Evolutionary conservation across 2,797 vertebrate species (phyloP).

Genomic region (Neoniphon sammara): DNA sequence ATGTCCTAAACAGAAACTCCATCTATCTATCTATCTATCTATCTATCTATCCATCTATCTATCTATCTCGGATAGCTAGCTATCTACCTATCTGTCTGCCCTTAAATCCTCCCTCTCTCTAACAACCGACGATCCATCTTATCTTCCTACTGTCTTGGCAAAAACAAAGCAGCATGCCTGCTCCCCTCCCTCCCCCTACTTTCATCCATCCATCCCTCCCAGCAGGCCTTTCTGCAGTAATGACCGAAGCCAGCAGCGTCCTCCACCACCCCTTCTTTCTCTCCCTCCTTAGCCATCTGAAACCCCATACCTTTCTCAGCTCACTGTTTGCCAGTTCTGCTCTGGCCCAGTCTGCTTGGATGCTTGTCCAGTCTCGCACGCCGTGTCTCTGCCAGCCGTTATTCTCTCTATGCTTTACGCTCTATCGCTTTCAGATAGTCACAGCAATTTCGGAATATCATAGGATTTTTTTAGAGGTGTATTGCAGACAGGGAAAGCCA

Average conservation of each 20-base stretch:
- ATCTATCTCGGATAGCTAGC: not conserved
- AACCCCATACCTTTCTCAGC: not conserved
- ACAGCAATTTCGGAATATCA: too few species aligned
- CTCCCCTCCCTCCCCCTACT: not conserved
- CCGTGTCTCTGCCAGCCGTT: not conserved
- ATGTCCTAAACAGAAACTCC: constrained; percentile 22
- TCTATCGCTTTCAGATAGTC: too few species aligned
- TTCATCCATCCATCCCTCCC: constrained; percentile 28
- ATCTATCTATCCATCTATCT: too few species aligned
- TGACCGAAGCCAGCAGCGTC: constrained; percentile 32
- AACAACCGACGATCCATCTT: not conserved
- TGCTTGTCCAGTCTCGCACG: not conserved
- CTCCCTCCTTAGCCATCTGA: constrained; percentile 8
- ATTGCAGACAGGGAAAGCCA: too few species aligned
- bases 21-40: not conserved
- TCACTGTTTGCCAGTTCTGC: not conserved
- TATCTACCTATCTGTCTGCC: not conserved
- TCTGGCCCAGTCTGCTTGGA: constrained; percentile 2
- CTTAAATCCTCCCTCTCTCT: not conserved
- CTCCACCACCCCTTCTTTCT: not conserved
- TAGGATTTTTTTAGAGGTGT: too few species aligned
- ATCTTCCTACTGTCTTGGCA: constrained; percentile 20
- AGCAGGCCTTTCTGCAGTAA: constrained; percentile 32
- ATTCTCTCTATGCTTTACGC: not conserved
- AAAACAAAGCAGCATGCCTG: constrained; percentile 26